Evolutionary conservation across 2,113 vertebrate species (phyloP).

Genomic region (Pantherophis guttatus): DNA sequence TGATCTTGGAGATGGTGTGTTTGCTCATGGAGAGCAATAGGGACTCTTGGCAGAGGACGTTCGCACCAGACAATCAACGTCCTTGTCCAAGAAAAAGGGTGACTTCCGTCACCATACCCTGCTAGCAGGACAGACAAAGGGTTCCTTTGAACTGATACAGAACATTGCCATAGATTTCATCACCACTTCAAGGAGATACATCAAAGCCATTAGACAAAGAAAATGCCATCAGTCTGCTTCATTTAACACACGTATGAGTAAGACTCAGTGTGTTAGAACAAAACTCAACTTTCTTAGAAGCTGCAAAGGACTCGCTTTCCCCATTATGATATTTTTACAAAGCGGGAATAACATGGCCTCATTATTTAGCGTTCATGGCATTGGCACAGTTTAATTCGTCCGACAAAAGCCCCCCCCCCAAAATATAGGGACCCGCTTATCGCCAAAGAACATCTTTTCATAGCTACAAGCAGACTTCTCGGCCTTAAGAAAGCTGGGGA

Average conservation of each 20-base stretch:
- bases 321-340: neutral
- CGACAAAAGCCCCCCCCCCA: too few species aligned
- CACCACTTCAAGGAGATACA: neutral
- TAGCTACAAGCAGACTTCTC: neutral
- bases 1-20: slow-evolving; percentile 1
- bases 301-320: neutral
- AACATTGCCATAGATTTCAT: neutral
- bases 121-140: neutral
- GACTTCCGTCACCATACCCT: neutral
- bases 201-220: slow-evolving; percentile 1
- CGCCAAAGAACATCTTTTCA: neutral
- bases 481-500: neutral
- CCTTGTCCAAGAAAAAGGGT: neutral
- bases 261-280: neutral
- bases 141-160: neutral
- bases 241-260: neutral
- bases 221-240: neutral
- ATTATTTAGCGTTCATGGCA: neutral
- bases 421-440: neutral
- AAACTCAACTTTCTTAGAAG: neutral
- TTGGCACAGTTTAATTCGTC: neutral
- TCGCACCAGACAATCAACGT: neutral
- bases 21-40: neutral
- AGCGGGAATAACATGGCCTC: neutral
- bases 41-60: neutral